A percentile compares a stretch with the other conserved stretches of the same genome.
Evolutionary conservation across 1,140 invertebrate species (phyloP).

Genomic region (Drosophila persimilis): DNA sequence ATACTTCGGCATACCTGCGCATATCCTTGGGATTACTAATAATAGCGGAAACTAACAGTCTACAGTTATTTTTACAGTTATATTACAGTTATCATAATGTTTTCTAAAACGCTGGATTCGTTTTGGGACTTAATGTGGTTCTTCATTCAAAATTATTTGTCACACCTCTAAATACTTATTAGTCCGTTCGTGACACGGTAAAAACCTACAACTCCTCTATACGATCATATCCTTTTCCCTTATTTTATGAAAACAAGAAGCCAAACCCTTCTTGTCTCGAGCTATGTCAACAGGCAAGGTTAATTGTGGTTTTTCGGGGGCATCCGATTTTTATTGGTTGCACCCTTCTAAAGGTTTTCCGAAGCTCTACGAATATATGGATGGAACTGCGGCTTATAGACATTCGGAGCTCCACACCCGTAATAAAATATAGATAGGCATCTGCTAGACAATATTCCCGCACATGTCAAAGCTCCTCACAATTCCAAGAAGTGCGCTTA

Average conservation of each 20-base stretch:
- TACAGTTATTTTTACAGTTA: slow-evolving; percentile 1
- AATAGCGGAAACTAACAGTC: not conserved
- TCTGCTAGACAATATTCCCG: no score
- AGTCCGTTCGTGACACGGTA: not conserved
- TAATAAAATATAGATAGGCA: no score
- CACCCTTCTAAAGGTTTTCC: slow-evolving; percentile 11
- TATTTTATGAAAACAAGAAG: not conserved
- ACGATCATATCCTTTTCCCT: not conserved
- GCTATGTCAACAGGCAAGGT: no score
- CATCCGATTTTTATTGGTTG: slow-evolving; percentile 1
- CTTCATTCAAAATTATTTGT: not conserved
- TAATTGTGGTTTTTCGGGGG: not conserved
- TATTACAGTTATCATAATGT: not conserved
- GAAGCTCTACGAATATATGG: not conserved
- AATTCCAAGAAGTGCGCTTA: no score
- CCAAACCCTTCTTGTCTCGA: not conserved
- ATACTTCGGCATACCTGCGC: no score
- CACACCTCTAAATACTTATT: slow-evolving; percentile 1
- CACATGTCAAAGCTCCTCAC: no score
- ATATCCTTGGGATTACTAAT: not conserved
- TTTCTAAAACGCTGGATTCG: not conserved
- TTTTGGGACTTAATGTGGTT: not conserved
- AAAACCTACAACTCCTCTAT: not conserved
- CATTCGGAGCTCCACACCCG: slow-evolving; percentile 14
- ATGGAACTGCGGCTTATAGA: slow-evolving; percentile 13